phyloP scores from a whole-genome alignment of 1,140 invertebrate genomes.

The Berghia stephanieae region DNA sequence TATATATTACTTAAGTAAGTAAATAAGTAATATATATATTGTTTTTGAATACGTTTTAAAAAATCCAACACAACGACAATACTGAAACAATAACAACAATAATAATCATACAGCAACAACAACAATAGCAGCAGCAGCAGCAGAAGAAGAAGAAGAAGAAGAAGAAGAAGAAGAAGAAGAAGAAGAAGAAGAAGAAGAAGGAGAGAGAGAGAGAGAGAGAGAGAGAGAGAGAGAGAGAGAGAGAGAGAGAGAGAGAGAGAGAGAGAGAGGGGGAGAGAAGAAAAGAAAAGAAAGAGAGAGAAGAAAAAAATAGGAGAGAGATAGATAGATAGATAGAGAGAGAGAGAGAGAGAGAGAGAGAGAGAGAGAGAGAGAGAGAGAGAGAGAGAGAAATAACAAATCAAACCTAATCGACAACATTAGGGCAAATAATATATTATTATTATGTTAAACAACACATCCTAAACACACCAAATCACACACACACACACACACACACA shows the following conservation, averaged over 20 bases:
- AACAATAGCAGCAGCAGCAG: no score
- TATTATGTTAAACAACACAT: neutral
- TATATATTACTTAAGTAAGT: no score
- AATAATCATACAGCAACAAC: neutral
- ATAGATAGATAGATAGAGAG: no score
- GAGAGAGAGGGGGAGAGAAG: neutral
- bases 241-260: constrained; percentile 18
- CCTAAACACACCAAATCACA: neutral
- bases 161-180: neutral
- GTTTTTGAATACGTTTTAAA: no score
- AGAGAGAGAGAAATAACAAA: neutral
- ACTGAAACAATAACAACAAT: neutral
- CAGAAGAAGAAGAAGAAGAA: neutral
- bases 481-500: neutral
- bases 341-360: neutral
- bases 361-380: neutral
- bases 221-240: constrained; percentile 18
- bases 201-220: constrained; percentile 20
- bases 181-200: neutral
- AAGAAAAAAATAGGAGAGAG: no score
- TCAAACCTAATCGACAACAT: neutral
- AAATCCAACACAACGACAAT: no score
- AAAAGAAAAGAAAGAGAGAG: neutral
- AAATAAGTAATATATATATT: no score
- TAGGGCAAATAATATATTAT: neutral